Conservation (phyloP, 2,113 vertebrate genomes). For the Cyprinus carpio region DNA sequence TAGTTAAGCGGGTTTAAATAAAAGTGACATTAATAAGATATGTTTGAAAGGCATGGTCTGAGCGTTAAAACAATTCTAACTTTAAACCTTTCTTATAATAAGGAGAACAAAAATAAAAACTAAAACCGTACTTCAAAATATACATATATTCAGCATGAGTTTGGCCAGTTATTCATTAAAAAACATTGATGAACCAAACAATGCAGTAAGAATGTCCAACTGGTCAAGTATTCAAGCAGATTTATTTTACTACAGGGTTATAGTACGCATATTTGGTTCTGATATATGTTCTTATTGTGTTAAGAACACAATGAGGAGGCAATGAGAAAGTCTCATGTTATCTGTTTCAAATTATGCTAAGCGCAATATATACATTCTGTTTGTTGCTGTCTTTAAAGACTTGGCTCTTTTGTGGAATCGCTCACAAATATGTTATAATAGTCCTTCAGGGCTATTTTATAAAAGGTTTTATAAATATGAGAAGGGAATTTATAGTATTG, state of each 20-base stretch:
- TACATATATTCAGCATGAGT: conserved; percentile 6
- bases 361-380: neutral
- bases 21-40: neutral
- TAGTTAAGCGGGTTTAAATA: neutral
- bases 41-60: neutral
- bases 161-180: neutral
- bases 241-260: conserved; percentile 2
- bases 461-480: conserved; percentile 8
- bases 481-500: conserved; percentile 24
- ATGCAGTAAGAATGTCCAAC: neutral
- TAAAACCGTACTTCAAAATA: conserved; percentile 3
- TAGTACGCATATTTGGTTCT: neutral
- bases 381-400: conserved; percentile 1
- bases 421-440: neutral
- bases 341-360: conserved; percentile 5
- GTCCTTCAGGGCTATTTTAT: neutral
- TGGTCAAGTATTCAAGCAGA: neutral
- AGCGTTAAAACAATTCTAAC: too few species aligned
- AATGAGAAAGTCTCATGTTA: neutral
- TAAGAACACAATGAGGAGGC: neutral
- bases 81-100: neutral
- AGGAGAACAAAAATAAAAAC: neutral
- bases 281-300: conserved; percentile 23
- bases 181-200: neutral
- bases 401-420: neutral